Conservation (phyloP, 1,140 invertebrate genomes). For the Cecropterus lyciades region DNA sequence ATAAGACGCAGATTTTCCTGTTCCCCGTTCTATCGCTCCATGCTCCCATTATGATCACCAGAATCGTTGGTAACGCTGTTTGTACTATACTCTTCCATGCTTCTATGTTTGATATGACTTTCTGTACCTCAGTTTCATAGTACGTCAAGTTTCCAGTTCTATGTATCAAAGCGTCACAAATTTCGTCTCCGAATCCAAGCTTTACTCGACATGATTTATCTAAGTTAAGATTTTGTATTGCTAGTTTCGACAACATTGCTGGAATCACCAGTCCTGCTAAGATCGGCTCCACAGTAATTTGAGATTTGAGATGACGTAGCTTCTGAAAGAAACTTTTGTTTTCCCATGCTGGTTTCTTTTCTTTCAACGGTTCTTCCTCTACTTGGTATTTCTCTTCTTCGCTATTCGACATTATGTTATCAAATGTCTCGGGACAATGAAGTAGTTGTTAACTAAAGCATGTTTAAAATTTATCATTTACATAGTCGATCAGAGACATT, state of each 20-base stretch:
- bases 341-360: neutral
- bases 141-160: slow-evolving; percentile 71
- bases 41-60: slow-evolving; percentile 86
- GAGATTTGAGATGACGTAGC: neutral
- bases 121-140: slow-evolving; percentile 83
- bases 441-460: slow-evolving; percentile 18
- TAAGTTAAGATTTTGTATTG: slow-evolving; percentile 85
- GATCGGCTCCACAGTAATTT: slow-evolving; percentile 59
- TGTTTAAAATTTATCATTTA: slow-evolving; percentile 36
- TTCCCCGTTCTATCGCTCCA: slow-evolving; percentile 86
- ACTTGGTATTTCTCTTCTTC: neutral
- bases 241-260: slow-evolving; percentile 80
- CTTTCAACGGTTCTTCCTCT: neutral
- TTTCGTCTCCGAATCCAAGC: slow-evolving; percentile 73
- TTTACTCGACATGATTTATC: slow-evolving; percentile 87
- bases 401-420: slow-evolving; percentile 1
- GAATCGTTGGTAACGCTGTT: slow-evolving; percentile 83
- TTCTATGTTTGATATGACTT: slow-evolving; percentile 82
- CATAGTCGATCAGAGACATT: slow-evolving; percentile 22
- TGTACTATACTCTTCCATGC: slow-evolving; percentile 85
- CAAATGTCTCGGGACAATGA: neutral
- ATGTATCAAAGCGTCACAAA: slow-evolving; percentile 83
- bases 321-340: neutral
- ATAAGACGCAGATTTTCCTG: slow-evolving; percentile 85
- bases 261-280: slow-evolving; percentile 83